Conservation (phyloP, 2,113 vertebrate genomes). For the Vanacampus margaritifer region DNA sequence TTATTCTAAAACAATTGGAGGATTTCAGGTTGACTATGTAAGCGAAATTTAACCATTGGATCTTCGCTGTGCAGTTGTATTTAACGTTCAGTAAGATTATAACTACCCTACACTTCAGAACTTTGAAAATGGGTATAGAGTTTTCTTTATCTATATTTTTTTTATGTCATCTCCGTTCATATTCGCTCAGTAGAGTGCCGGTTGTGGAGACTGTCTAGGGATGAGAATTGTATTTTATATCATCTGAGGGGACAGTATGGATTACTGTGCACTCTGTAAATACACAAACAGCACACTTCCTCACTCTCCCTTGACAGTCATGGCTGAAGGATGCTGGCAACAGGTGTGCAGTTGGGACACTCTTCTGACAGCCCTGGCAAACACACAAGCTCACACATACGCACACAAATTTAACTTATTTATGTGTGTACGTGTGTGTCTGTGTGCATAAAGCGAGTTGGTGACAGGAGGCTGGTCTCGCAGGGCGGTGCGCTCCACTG, state of each 20-base stretch:
- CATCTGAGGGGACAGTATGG: slow-evolving; percentile 43
- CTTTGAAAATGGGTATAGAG: not conserved
- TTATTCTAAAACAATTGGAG: too few relatives aligned
- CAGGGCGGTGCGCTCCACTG: slow-evolving; percentile 84
- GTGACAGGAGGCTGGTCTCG: slow-evolving; percentile 89
- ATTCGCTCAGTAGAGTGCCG: slow-evolving; percentile 36
- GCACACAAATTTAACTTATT: slow-evolving; percentile 55
- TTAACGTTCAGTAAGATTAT: too few relatives aligned
- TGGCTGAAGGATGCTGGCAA: slow-evolving; percentile 75
- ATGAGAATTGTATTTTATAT: slow-evolving; percentile 37
- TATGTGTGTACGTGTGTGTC: slow-evolving; percentile 52
- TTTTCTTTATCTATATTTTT: not conserved
- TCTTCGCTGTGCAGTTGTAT: not conserved
- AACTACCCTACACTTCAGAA: not conserved
- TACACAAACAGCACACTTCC: slow-evolving; percentile 41
- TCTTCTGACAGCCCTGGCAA: slow-evolving; percentile 68
- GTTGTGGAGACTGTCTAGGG: slow-evolving; percentile 27
- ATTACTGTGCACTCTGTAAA: slow-evolving; percentile 48
- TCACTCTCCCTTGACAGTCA: slow-evolving; percentile 62
- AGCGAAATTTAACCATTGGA: not conserved
- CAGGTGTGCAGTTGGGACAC: slow-evolving; percentile 75
- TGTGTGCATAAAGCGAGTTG: slow-evolving; percentile 65
- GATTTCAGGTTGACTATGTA: not conserved
- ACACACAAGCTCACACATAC: slow-evolving; percentile 25
- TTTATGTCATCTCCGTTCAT: slow-evolving; percentile 3